Evolutionary conservation across 2,888 invertebrate genomes (phyloP).

Genomic region (Cheilosia urbana): DNA sequence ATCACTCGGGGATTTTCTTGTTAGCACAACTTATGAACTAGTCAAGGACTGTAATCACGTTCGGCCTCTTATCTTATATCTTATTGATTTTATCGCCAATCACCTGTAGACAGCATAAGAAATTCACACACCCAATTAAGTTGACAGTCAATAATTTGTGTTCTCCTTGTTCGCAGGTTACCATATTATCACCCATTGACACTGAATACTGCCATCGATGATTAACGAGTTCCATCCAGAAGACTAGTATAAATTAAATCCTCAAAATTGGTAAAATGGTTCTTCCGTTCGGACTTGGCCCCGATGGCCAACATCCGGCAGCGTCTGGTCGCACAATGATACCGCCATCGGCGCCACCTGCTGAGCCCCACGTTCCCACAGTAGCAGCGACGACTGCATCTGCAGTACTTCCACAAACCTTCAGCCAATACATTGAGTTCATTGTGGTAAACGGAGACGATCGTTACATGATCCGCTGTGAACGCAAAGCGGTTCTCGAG

Average conservation of each 20-base stretch:
- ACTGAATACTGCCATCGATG: slow-evolving; percentile 67
- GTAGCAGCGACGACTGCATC: slow-evolving; percentile 79
- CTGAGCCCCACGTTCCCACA: slow-evolving; percentile 79
- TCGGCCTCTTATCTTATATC: slow-evolving; percentile 21
- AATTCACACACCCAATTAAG: neutral
- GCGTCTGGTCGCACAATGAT: slow-evolving; percentile 76
- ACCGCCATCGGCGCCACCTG: slow-evolving; percentile 82
- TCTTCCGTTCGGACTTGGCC: slow-evolving; percentile 82
- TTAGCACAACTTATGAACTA: slow-evolving; percentile 20
- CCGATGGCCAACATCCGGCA: slow-evolving; percentile 81
- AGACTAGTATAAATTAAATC: slow-evolving; percentile 21
- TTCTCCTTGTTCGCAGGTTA: slow-evolving; percentile 53
- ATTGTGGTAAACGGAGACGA: slow-evolving; percentile 83
- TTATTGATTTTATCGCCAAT: neutral
- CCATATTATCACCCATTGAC: slow-evolving; percentile 20
- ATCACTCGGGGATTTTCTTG: too few species aligned
- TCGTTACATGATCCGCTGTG: slow-evolving; percentile 83
- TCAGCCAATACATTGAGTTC: slow-evolving; percentile 83
- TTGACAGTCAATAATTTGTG: slow-evolving; percentile 8
- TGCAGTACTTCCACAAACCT: slow-evolving; percentile 80
- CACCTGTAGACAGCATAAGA: neutral
- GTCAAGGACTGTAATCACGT: neutral
- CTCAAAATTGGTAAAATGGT: slow-evolving; percentile 79
- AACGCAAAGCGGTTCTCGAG: slow-evolving; percentile 82
- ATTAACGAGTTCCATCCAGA: slow-evolving; percentile 28